Evolutionary conservation across 2,888 invertebrate species (phyloP), one percentile per base, ranked within the genome.

Genomic region (Alcis repandata): DNA sequence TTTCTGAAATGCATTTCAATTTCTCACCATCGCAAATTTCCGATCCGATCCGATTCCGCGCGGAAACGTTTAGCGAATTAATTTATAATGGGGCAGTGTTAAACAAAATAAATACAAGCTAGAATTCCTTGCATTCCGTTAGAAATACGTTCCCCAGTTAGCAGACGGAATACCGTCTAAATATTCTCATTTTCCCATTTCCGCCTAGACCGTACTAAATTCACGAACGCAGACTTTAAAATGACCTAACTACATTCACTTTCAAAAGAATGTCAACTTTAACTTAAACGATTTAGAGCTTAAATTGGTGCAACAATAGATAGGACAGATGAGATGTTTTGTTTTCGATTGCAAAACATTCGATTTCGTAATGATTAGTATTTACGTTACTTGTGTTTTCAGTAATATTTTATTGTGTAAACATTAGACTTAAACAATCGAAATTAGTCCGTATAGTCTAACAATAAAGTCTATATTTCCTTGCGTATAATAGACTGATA

Each of bases 361-460:
- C 54, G 59, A 64, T 76, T 72, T 72, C 61, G 51, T 68, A 69
- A 63, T 68, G 57, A 63, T 69, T 70, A 38, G 51, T 51, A 74
- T 72, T 71, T 70, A 71, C 65, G 49, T 51, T 53, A 45, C 58
- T 22, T 54, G 63, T 53, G 56, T 69, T 69, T 67, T 69, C 41
- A n/a, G 19, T 43, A 62, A 41, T 58, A 38, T 54, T 45, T 59
- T 46, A 53, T 38, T 60, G 9, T 59, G 20, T 52, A 59, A 63
- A 62, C 63, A 70, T 52, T 48, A 54, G 45, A 13, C 20, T 22
- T 0, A 10, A 20, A 53, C 46, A 27, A 61, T 53, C 38, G 13
- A 62, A 59, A 51, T 48, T 41, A 33, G 17, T 41, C 54, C 40
- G 22, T 33, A 60, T 61, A 56, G n/a, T 41, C 15, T 27, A 11